A percentile compares a stretch with the other conserved stretches of the same genome.
phyloP scores from a whole-genome alignment of 1,140 invertebrate genomes.

The Diorhabda sublineata region DNA sequence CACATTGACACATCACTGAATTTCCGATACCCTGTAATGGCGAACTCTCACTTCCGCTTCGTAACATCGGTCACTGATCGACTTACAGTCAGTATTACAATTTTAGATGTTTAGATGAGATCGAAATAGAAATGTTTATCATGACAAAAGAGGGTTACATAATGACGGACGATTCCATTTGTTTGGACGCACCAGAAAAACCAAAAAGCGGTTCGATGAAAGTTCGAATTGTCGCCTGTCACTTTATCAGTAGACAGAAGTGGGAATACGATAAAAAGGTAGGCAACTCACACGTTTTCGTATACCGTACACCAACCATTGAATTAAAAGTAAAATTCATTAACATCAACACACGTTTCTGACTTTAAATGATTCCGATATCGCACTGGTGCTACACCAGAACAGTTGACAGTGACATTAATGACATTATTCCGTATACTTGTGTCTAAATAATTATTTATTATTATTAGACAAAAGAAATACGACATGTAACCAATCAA shows the following conservation, averaged over 20 bases:
- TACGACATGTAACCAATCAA: constrained; percentile 51
- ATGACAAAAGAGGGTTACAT: constrained; percentile 62
- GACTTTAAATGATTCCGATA: too few species aligned
- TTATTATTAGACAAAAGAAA: constrained; percentile 48
- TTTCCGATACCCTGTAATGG: too few species aligned
- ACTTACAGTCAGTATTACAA: too few species aligned
- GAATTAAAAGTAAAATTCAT: not conserved
- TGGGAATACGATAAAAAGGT: constrained; percentile 60
- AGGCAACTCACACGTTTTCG: constrained; percentile 1
- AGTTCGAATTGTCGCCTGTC: constrained; percentile 66
- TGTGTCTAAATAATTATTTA: not conserved
- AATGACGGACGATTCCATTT: constrained; percentile 71
- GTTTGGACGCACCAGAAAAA: constrained; percentile 62
- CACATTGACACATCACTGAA: too few species aligned
- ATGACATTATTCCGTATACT: constrained; percentile 4
- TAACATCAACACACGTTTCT: not conserved
- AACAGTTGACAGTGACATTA: too few species aligned
- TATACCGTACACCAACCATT: not conserved
- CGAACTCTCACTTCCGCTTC: too few species aligned
- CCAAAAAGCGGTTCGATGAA: constrained; percentile 50
- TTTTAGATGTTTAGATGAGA: constrained; percentile 50
- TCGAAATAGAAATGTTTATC: constrained; percentile 70
- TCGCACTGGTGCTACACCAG: too few species aligned
- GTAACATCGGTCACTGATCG: too few species aligned
- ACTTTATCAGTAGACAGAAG: constrained; percentile 56